These are phyloP conservation scores for Baccha elongata DNA, from an alignment of 2,888 invertebrate species.

Conservation along the genomic window DNA sequence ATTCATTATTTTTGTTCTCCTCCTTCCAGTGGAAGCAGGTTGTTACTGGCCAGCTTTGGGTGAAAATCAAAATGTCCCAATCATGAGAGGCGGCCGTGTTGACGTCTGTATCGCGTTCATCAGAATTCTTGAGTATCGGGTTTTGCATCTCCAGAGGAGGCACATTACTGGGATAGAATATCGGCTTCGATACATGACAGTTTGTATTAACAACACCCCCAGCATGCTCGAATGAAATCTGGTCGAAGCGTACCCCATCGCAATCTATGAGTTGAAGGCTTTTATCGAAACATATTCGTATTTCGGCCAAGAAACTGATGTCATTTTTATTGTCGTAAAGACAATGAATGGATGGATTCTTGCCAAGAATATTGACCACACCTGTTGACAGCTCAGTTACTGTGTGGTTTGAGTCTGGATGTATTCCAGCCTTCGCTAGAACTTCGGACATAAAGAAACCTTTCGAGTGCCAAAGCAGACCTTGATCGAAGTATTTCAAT, in stretches of 20 bases:
- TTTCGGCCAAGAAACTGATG: constrained; percentile 86
- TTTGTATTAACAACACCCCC: constrained; percentile 84
- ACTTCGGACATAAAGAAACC: constrained; percentile 86
- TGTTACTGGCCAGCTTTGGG: constrained; percentile 91
- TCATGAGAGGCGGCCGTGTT: constrained; percentile 78
- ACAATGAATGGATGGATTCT: constrained; percentile 87
- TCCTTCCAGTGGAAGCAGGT: constrained; percentile 89
- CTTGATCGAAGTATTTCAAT: constrained; percentile 87
- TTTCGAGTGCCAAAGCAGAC: constrained; percentile 84
- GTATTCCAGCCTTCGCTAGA: constrained; percentile 84
- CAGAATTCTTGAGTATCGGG: constrained; percentile 59
- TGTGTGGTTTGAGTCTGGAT: constrained; percentile 84
- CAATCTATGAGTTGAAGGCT: constrained; percentile 86
- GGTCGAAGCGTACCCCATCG: constrained; percentile 83
- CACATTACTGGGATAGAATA: constrained; percentile 85
- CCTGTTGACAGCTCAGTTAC: constrained; percentile 83
- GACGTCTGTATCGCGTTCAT: constrained; percentile 6
- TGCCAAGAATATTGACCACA: constrained; percentile 84
- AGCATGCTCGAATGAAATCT: constrained; percentile 77
- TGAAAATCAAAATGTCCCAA: constrained; percentile 91
- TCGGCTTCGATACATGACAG: constrained; percentile 83
- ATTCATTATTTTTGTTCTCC: constrained; percentile 84
- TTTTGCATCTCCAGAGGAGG: constrained; percentile 77
- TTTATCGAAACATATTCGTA: constrained; percentile 90
- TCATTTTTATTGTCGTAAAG: constrained; percentile 84